Evolutionary conservation across 92 coral and sea anemone genomes (phyloP), one percentile per base, ranked within the genome.

Genomic region (Meandrina meandrites): DNA sequence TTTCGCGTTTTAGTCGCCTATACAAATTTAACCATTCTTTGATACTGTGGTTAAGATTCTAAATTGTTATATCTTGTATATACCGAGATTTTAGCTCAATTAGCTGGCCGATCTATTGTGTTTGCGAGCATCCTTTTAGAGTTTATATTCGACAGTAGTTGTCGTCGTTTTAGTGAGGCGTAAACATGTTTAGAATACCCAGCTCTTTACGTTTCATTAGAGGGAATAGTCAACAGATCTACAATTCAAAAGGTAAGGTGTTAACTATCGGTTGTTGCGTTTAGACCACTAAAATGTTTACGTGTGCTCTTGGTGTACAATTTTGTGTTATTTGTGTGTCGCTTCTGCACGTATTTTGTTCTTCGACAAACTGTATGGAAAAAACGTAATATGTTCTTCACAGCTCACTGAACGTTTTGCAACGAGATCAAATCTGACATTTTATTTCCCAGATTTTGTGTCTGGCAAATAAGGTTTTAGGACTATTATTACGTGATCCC

Each of bases 161-260:
- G 37, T 76, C 67, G 75, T 76, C 34, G 60, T 60, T 76, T 77
- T 77, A 14, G 35, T 27, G 6, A 62, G 76, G 27, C 76, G 7
- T 67, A 45, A 57, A 31, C 27, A 88, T 91, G 94, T 79, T 91
- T 62, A 89, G 94, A 79, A 79, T 81, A 58, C 81, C 87, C 51
- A 48, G 68, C 74, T 86, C 91, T 58, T 84, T 91, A 36, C 89
- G 94, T 35, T 80, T 74, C 70, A 42, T 84, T 31, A 60, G 84
- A 54, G 89, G 89, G 76, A 82, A 84, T 50, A 89, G 81, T 66
- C 84, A 86, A 56, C 87, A 77, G 57, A 80, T 91, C 78, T 84
- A 82, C 77, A 88, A 60, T 75, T 84, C 94, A 4, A 88, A 75
- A 80, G 79, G 94, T 91, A 30, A 91, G 94, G 0, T 62, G 42